Base-by-base conservation (phyloP, 2,888 invertebrate genomes). In the Dryomyza anilis region DNA sequence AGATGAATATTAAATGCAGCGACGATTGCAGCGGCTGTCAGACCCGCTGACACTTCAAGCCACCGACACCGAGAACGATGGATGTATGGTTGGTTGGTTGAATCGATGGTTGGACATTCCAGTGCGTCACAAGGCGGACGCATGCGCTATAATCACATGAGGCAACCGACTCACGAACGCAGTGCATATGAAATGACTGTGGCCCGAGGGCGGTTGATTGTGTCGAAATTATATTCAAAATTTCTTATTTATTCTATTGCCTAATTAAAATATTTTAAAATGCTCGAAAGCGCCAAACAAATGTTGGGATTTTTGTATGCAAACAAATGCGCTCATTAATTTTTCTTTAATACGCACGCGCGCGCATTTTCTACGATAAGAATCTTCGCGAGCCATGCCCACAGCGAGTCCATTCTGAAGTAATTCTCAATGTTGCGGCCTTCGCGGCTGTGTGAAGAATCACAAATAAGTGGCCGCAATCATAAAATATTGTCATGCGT, bases 391-490 rank as follows among this genome's bases (percentile, higher is more conserved):
- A 48, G 48, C 23, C 25, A 52, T 63, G 8, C 68, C 10, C n/a
- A 50, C 25, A 21, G 21, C 25, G 30, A 16, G 8, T 57, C 55
- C 48, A 64, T 66, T 73, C 72, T 74, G 73, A 75, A 71, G 63
- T 71, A 62, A 70, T 72, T 48, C 52, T 60, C 64, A 63, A 64
- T 60, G 70, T 69, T 59, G 65, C 70, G 68, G 79, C 79, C 79
- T 79, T 79, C 79, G 79, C 72, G 73, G 74, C 74, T 78, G 76
- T 76, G 79, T 71, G 71, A 73, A 69, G 79, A 76, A 79, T 79
- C 73, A 73, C 70, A 67, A 71, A 70, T 71, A 67, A 69, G 65
- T 61, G 58, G 55, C 61, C 45, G 62, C 62, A n/a, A n/a, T n/a
- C 14, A 27, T 4, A 33, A 29, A 27, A 6, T 7, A 27, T 52